phyloP scores from a whole-genome alignment of 2,797 vertebrate species.

The Lithobates sylvaticus region DNA sequence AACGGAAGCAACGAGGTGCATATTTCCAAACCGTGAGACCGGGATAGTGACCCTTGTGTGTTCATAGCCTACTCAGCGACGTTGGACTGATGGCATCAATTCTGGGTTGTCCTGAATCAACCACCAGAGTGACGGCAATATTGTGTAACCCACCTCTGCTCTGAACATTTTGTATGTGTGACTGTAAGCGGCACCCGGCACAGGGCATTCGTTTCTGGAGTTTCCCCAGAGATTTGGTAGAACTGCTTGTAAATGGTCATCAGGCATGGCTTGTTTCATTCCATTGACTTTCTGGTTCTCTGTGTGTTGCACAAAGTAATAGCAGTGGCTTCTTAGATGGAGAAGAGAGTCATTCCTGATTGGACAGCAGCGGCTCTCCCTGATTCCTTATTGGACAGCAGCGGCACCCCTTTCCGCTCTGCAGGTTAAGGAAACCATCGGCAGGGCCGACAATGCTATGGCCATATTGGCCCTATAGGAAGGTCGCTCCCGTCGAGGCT shows the following conservation, averaged over 20 bases:
- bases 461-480: neutral
- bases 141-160: no score
- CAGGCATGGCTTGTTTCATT: no score
- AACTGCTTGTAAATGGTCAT: no score
- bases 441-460: neutral
- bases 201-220: neutral
- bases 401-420: neutral
- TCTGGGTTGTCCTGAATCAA: neutral
- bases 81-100: neutral
- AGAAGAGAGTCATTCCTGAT: neutral
- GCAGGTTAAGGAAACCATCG: no score
- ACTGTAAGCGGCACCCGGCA: neutral
- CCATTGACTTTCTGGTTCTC: no score
- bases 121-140: neutral
- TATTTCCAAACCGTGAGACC: constrained; percentile 87
- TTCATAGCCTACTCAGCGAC: neutral
- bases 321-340: no score
- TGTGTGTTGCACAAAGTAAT: no score
- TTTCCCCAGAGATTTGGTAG: no score
- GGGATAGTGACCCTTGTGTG: neutral
- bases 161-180: neutral
- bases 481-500: neutral
- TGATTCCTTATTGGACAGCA: neutral
- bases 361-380: neutral
- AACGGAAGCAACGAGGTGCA: constrained; percentile 86